Conservation (phyloP, 37 sponge, comb jelly and placozoan species). For the Cliona cf. orientalis region DNA sequence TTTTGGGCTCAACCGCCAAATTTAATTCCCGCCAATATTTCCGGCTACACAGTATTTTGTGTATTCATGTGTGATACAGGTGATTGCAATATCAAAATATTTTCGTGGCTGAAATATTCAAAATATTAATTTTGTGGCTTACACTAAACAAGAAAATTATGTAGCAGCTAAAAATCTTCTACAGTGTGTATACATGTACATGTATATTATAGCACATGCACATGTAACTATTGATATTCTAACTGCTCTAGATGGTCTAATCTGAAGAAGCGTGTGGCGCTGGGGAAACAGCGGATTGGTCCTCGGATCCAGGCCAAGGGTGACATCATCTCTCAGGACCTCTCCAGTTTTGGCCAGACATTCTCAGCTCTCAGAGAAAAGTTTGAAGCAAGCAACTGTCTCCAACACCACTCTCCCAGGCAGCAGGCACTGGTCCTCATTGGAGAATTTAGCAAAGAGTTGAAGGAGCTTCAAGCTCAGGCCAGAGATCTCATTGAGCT, state of each 20-base stretch:
- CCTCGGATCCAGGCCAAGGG: constrained; percentile 83
- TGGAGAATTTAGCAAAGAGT: constrained; percentile 12
- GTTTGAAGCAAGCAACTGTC: constrained; percentile 47
- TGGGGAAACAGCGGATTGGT: constrained; percentile 89
- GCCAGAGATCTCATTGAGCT: constrained; percentile 82
- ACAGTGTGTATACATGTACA: too few relatives aligned
- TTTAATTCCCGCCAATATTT: too few relatives aligned
- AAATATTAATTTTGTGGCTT: background rate
- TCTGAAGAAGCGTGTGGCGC: constrained; percentile 83
- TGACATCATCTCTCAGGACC: constrained; percentile 52
- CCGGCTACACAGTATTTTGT: too few relatives aligned
- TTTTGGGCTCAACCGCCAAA: too few relatives aligned
- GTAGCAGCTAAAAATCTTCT: background rate
- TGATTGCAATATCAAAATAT: too few relatives aligned
- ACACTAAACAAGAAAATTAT: background rate
- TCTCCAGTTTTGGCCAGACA: constrained; percentile 44
- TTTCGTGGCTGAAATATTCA: background rate
- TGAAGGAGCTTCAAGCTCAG: constrained; percentile 26
- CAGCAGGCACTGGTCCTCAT: constrained; percentile 26
- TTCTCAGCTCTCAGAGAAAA: constrained; percentile 15
- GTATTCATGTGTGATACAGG: too few relatives aligned
- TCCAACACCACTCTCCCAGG: constrained; percentile 2
- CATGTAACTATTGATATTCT: too few relatives aligned
- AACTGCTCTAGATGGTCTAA: constrained; percentile 71
- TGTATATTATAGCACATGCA: too few relatives aligned